Conservation (phyloP, 2,888 invertebrate species). For the Zelleria hepariella region DNA sequence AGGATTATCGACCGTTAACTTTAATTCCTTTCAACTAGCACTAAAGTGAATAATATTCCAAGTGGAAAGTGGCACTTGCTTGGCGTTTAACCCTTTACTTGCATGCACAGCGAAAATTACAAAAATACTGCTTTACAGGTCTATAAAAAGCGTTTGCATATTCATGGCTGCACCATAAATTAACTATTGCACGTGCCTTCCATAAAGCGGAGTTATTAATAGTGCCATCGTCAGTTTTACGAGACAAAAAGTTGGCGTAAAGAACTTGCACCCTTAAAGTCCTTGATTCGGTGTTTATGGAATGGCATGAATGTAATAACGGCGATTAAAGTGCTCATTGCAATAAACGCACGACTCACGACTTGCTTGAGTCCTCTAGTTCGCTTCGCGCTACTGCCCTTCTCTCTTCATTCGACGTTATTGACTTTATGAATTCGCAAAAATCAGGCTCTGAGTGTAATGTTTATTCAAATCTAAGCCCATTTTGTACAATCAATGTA, state of each 20-base stretch:
- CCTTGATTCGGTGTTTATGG: neutral
- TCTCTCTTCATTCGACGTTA: too few relatives aligned
- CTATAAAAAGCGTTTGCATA: conserved; percentile 38
- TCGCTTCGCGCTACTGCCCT: too few relatives aligned
- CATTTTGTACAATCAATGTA: too few relatives aligned
- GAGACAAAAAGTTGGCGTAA: neutral
- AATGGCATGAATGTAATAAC: neutral
- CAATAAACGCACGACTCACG: too few relatives aligned
- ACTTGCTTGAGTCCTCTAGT: too few relatives aligned
- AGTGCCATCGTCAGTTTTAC: neutral
- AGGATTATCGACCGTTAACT: too few relatives aligned
- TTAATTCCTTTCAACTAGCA: too few relatives aligned
- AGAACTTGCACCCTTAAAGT: neutral
- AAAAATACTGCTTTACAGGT: neutral
- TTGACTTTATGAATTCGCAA: too few relatives aligned
- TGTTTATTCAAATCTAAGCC: too few relatives aligned
- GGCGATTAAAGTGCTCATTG: neutral
- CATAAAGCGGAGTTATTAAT: neutral
- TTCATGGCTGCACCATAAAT: conserved; percentile 50
- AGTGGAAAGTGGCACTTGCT: too few relatives aligned
- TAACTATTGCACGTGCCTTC: conserved; percentile 10
- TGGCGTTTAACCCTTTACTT: neutral
- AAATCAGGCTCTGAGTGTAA: too few relatives aligned
- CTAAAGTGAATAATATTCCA: too few relatives aligned
- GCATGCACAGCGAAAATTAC: neutral